Evolutionary conservation across 2,113 vertebrate species (phyloP).

Genomic region (Atrichornis clamosus): DNA sequence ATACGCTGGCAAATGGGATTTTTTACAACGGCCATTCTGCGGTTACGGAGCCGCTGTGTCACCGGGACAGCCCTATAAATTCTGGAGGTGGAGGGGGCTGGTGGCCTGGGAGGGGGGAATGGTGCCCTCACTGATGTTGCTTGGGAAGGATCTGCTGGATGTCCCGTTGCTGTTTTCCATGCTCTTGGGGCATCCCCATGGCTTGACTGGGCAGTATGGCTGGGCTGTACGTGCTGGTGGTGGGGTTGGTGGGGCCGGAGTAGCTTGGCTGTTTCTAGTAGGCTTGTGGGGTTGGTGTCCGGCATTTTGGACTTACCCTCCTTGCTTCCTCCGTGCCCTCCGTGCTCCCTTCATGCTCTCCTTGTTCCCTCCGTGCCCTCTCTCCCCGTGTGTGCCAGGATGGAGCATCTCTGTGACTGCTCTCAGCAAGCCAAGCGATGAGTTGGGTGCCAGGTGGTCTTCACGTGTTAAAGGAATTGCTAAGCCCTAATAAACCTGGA

Average conservation of each 20-base stretch:
- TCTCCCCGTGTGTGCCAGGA: background rate
- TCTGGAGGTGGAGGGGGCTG: background rate
- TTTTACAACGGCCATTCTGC: constrained; percentile 81
- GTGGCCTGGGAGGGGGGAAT: background rate
- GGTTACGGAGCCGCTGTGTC: constrained; percentile 64
- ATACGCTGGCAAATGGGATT: constrained; percentile 80
- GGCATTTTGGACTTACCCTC: too few species aligned
- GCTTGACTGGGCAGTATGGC: fast-evolving
- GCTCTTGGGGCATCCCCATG: fast-evolving
- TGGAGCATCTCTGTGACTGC: background rate
- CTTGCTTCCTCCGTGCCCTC: background rate
- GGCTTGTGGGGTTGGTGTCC: background rate
- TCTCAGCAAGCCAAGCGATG: background rate
- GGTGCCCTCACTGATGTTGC: background rate
- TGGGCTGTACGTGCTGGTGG: background rate
- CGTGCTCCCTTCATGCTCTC: background rate
- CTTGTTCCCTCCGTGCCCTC: background rate
- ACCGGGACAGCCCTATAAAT: constrained; percentile 73
- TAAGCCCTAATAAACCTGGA: background rate
- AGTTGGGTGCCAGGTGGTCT: background rate
- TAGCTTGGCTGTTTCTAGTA: background rate
- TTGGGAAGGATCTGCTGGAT: fast-evolving
- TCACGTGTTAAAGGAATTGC: fast-evolving
- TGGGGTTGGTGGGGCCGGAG: background rate
- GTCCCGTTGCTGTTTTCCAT: fast-evolving